Percentiles rank a stretch among this genome's conserved stretches.
Conservation (phyloP, 2,888 invertebrate species). For the Ennomos quercinarius region DNA sequence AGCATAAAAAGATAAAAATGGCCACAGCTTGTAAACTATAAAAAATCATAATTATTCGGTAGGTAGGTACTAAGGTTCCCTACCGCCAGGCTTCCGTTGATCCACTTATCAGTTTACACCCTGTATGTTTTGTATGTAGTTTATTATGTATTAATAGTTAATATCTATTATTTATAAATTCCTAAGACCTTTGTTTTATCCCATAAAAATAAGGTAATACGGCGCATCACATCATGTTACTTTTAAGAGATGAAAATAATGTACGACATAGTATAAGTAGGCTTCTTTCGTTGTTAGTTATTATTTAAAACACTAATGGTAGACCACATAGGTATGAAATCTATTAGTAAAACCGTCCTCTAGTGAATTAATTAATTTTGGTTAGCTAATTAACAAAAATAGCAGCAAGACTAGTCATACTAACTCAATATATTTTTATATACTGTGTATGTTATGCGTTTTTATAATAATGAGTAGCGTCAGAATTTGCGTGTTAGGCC, state of each 20-base stretch:
- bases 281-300: conserved; percentile 29
- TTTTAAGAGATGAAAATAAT: conserved; percentile 8
- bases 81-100: no score
- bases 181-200: not conserved
- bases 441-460: conserved; percentile 17
- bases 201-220: not conserved
- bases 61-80: no score
- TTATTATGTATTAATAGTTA: no score
- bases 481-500: conserved; percentile 9
- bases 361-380: conserved; percentile 33
- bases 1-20: no score
- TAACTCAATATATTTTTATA: conserved; percentile 26
- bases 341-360: conserved; percentile 38
- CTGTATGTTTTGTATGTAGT: no score
- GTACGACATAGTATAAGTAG: conserved; percentile 9
- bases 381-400: conserved; percentile 30
- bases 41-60: no score
- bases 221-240: conserved; percentile 5
- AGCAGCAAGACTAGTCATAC: conserved; percentile 49
- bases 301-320: conserved; percentile 16
- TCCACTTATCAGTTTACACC: no score
- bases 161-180: not conserved
- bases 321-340: conserved; percentile 28
- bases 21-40: no score
- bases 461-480: conserved; percentile 6